Evolutionary conservation across 2,113 vertebrate species (phyloP).

Genomic region (Baryphthengus martii): DNA sequence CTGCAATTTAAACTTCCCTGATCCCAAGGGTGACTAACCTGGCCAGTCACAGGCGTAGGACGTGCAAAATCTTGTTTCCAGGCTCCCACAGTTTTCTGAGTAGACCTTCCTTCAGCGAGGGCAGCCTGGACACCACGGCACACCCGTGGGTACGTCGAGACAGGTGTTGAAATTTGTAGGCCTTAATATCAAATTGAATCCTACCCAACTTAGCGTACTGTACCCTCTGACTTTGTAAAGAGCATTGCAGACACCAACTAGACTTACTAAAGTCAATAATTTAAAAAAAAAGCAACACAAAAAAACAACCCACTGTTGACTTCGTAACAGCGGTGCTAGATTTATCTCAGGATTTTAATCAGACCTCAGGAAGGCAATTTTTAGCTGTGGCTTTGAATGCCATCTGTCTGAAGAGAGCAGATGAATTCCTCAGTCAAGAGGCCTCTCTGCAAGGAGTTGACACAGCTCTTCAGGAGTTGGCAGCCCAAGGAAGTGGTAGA

Average conservation of each 20-base stretch:
- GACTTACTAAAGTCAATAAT: not conserved
- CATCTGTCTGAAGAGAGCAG: not conserved
- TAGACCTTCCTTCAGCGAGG: not conserved
- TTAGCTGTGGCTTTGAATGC: constrained; percentile 54
- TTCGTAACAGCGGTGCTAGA: not conserved
- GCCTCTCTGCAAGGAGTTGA: constrained; percentile 23
- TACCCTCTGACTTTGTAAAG: not conserved
- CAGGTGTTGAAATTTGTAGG: not conserved
- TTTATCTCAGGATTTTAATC: constrained; percentile 53
- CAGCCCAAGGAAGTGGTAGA: constrained; percentile 11
- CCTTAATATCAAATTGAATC: not conserved
- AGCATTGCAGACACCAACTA: not conserved
- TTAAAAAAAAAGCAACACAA: not conserved
- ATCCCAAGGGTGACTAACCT: not conserved
- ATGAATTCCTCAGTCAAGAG: constrained; percentile 62
- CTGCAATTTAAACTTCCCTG: not conserved
- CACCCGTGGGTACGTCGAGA: not conserved
- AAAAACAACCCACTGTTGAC: not conserved
- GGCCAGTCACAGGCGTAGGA: not conserved
- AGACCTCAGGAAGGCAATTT: constrained; percentile 55
- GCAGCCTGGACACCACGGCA: not conserved
- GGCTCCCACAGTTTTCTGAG: not conserved
- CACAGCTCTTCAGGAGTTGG: not conserved
- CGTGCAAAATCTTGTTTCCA: not conserved
- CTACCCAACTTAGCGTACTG: not conserved